Conservation (phyloP, 1,140 invertebrate genomes). For the Diorhabda elongata region DNA sequence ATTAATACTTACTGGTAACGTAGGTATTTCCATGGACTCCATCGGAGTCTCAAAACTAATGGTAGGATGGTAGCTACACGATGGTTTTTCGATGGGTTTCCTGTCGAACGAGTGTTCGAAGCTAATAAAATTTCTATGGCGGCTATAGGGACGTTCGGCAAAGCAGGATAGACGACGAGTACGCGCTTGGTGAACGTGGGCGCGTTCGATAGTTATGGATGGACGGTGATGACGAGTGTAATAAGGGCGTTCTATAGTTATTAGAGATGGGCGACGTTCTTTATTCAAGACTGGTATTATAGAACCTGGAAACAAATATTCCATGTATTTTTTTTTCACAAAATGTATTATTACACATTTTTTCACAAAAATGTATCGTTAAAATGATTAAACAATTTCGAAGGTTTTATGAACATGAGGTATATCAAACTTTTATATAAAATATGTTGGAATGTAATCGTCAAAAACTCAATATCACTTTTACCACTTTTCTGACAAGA, state of each 20-base stretch:
- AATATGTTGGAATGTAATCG: too few species aligned
- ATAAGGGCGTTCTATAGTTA: constrained; percentile 26
- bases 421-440: too few species aligned
- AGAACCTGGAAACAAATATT: constrained; percentile 25
- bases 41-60: constrained; percentile 40
- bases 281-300: constrained; percentile 35
- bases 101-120: constrained; percentile 40
- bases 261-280: constrained; percentile 30
- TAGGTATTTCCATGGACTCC: constrained; percentile 21
- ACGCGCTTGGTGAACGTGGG: constrained; percentile 23
- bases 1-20: constrained; percentile 21
- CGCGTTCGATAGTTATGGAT: constrained; percentile 38
- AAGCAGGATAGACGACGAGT: constrained; percentile 41
- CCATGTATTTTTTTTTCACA: too few species aligned
- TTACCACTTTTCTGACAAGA: too few species aligned
- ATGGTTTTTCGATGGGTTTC: constrained; percentile 33
- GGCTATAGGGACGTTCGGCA: constrained; percentile 27
- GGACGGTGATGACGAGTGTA: constrained; percentile 32
- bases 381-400: too few species aligned
- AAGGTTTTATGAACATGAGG: too few species aligned
- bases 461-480: too few species aligned
- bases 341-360: too few species aligned
- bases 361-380: too few species aligned
- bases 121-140: constrained; percentile 42
- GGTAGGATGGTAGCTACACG: constrained; percentile 37